These are phyloP conservation scores for Acronicta aceris DNA, from an alignment of 2,888 invertebrate genomes.

Conservation along the genomic window DNA sequence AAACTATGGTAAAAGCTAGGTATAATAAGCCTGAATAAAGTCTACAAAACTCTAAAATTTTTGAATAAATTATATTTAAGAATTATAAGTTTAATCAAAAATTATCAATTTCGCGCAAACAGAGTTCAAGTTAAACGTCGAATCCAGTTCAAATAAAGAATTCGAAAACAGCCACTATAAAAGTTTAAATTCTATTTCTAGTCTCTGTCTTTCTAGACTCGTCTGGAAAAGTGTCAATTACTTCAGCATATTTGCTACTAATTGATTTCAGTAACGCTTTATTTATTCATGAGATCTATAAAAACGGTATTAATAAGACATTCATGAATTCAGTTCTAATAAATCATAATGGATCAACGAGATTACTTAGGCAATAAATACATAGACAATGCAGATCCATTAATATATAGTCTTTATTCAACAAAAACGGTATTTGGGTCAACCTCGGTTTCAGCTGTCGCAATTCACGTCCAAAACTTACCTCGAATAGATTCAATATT, in stretches of 20 bases:
- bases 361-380: conserved; percentile 10
- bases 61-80: no score
- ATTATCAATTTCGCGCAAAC: conserved; percentile 18
- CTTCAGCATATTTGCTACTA: neutral
- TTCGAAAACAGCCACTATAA: no score
- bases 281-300: neutral
- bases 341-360: neutral
- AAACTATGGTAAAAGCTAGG: no score
- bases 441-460: conserved; percentile 34
- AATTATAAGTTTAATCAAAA: conserved; percentile 1
- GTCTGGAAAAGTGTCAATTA: neutral
- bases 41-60: no score
- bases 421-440: conserved; percentile 48
- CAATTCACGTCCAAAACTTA: conserved; percentile 47
- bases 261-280: neutral
- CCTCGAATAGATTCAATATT: conserved; percentile 54
- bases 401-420: conserved; percentile 16
- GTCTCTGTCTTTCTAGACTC: no score
- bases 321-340: neutral
- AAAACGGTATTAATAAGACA: neutral
- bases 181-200: no score
- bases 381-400: conserved; percentile 12
- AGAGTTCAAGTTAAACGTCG: conserved; percentile 16
- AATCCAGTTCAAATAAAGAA: conserved; percentile 4
- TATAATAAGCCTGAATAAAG: no score